phyloP scores from a whole-genome alignment of 1,140 invertebrate species.

The Druon quercuslanigerum region DNA sequence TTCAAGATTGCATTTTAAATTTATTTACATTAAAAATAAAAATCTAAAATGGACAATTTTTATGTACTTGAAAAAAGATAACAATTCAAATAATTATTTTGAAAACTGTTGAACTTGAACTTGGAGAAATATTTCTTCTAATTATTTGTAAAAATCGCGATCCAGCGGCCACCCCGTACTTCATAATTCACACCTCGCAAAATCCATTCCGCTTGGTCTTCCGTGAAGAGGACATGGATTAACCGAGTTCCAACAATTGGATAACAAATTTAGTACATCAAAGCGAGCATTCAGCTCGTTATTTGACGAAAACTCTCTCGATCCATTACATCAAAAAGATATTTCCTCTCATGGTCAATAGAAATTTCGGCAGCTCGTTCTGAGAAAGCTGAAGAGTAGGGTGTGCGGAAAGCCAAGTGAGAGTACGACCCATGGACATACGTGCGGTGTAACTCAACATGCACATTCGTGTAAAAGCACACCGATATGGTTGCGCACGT shows the following conservation, averaged over 20 bases:
- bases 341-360: slow-evolving; percentile 21
- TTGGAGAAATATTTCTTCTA: too few relatives aligned
- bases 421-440: slow-evolving; percentile 55
- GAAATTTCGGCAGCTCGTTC: slow-evolving; percentile 24
- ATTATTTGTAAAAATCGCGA: too few relatives aligned
- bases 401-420: slow-evolving; percentile 42
- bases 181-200: too few relatives aligned
- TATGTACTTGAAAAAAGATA: too few relatives aligned
- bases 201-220: too few relatives aligned
- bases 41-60: too few relatives aligned
- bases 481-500: slow-evolving; percentile 29
- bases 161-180: too few relatives aligned
- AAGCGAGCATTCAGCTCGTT: background rate
- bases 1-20: too few relatives aligned
- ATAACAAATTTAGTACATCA: slow-evolving; percentile 6
- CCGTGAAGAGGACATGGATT: too few relatives aligned
- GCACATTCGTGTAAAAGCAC: slow-evolving; percentile 54
- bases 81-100: too few relatives aligned
- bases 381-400: slow-evolving; percentile 40
- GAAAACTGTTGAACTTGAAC: too few relatives aligned
- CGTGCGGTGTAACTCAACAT: slow-evolving; percentile 57
- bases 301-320: slow-evolving; percentile 5
- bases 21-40: too few relatives aligned
- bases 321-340: slow-evolving; percentile 22
- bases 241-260: background rate